Evolutionary conservation across 2,888 invertebrate genomes (phyloP).

Genomic region (Pachycephus smyrnensis): DNA sequence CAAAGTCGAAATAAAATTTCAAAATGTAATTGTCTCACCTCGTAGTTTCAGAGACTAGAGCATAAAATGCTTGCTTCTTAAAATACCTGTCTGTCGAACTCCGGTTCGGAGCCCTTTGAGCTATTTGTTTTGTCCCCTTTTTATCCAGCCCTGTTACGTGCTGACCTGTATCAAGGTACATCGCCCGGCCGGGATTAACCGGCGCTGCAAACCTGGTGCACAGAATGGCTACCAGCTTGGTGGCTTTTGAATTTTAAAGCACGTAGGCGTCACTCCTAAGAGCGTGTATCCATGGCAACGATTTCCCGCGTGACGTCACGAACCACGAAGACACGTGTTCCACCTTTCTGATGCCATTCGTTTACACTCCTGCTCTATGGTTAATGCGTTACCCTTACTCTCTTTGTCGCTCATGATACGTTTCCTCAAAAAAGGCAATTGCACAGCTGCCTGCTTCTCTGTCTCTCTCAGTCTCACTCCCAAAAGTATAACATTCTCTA

Average conservation of each 20-base stretch:
- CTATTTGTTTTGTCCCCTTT: neutral
- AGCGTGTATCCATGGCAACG: constrained; percentile 25
- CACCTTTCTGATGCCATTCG: neutral
- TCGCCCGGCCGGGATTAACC: neutral
- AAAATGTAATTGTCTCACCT: neutral
- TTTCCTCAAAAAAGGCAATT: neutral
- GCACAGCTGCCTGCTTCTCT: neutral
- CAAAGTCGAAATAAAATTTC: neutral
- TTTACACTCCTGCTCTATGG: neutral
- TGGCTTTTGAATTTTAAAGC: constrained; percentile 34
- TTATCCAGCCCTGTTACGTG: neutral
- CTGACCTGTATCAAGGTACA: neutral
- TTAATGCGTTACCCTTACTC: neutral
- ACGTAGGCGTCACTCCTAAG: constrained; percentile 38
- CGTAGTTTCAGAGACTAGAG: neutral
- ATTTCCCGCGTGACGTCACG: constrained; percentile 29
- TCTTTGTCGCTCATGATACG: neutral
- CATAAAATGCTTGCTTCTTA: neutral
- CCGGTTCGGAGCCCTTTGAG: neutral
- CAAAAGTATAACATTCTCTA: neutral
- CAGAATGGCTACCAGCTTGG: neutral
- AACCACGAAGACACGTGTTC: constrained; percentile 1
- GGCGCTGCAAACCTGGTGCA: neutral
- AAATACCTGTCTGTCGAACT: neutral
- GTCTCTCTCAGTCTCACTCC: neutral